Percentiles rank a stretch among this genome's conserved stretches.
Evolutionary conservation across 2,113 vertebrate genomes (phyloP).

Genomic region (Felis chaus): DNA sequence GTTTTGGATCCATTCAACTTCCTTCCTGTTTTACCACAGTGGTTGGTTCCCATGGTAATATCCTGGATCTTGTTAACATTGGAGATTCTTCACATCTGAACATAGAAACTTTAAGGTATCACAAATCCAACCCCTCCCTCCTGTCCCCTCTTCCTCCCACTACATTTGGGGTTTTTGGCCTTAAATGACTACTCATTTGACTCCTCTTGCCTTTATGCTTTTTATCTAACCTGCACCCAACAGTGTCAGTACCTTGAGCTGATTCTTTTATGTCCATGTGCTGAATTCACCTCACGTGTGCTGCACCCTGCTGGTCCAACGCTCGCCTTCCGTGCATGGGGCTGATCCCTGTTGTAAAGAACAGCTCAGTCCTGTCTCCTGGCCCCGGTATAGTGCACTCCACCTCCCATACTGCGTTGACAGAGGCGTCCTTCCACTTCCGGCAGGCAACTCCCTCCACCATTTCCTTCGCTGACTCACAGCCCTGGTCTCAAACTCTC

Average conservation of each 20-base stretch:
- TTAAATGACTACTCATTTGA: not conserved
- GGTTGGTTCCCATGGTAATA: not conserved
- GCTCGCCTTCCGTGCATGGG: rapidly evolving
- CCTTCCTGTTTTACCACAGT: not conserved
- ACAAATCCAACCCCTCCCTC: not conserved
- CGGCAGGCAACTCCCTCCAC: not conserved
- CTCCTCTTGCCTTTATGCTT: not conserved
- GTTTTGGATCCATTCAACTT: not conserved
- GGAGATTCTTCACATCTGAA: not conserved
- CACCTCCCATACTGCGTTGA: rapidly evolving
- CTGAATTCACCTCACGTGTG: not conserved
- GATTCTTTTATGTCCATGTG: no score
- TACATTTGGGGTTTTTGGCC: not conserved
- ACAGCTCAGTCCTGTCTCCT: not conserved
- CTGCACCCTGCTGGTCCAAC: rapidly evolving
- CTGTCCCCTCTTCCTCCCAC: no score
- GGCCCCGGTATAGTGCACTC: rapidly evolving
- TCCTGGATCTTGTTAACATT: not conserved
- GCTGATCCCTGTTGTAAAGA: no score
- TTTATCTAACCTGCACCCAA: not conserved
- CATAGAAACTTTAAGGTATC: no score
- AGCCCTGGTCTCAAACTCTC: not conserved
- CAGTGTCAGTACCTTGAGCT: not conserved
- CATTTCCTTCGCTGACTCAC: no score
- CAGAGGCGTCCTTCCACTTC: not conserved